Percentiles rank a stretch among this genome's conserved stretches.
Conservation (phyloP, 2,797 vertebrate species). For the Anabas testudineus region DNA sequence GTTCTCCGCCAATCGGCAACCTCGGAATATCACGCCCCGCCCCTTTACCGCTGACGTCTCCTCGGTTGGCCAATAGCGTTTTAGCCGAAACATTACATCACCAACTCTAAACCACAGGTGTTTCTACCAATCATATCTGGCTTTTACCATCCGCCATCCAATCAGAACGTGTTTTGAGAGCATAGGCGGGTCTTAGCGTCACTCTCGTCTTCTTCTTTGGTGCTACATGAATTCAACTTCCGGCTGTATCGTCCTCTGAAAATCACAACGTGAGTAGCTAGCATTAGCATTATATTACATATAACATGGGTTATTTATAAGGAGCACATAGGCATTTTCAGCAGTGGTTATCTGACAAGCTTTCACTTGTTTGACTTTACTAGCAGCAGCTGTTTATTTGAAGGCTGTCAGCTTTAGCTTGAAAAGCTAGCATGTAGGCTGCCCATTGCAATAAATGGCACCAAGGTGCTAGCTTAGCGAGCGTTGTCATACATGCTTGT, state of each 20-base stretch:
- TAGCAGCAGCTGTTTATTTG: not conserved
- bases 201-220: constrained; percentile 42
- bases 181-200: constrained; percentile 35
- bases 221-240: constrained; percentile 51
- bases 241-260: constrained; percentile 77
- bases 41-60: not conserved
- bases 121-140: constrained; percentile 36
- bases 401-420: not conserved
- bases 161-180: constrained; percentile 21
- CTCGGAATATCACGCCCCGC: not conserved
- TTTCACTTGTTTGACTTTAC: fast-evolving
- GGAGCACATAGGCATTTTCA: fast-evolving
- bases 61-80: constrained; percentile 26
- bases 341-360: not conserved
- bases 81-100: not conserved
- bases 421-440: not conserved
- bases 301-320: not conserved
- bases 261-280: constrained; percentile 80
- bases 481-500: not conserved
- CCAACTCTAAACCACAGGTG: fast-evolving
- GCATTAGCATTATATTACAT: constrained; percentile 13
- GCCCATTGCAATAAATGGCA: not conserved
- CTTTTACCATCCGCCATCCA: constrained; percentile 12
- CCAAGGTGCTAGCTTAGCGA: constrained; percentile 53
- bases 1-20: constrained; percentile 45